phyloP scores from a whole-genome alignment of 1,140 invertebrate genomes.

The Microplitis demolitor region DNA sequence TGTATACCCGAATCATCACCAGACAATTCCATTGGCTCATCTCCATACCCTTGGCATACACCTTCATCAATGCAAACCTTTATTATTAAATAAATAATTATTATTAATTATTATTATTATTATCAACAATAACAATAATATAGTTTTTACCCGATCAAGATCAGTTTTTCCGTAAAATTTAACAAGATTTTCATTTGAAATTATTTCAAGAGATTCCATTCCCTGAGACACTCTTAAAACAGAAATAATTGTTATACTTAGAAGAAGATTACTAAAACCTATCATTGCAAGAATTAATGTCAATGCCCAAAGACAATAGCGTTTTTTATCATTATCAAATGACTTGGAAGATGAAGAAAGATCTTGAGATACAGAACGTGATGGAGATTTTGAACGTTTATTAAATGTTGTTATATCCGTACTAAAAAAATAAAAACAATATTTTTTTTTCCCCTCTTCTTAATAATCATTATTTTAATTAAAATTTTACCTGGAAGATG shows the following conservation, averaged over 20 bases:
- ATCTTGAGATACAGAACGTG: slow-evolving; percentile 16
- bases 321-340: slow-evolving; percentile 38
- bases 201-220: slow-evolving; percentile 84
- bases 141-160: slow-evolving; percentile 66
- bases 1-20: slow-evolving; percentile 68
- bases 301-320: slow-evolving; percentile 54
- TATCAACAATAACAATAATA: background rate
- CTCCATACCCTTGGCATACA: slow-evolving; percentile 70
- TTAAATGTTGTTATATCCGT: too few species aligned
- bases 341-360: slow-evolving; percentile 15
- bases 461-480: too few species aligned
- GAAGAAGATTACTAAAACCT: slow-evolving; percentile 54
- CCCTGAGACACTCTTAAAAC: slow-evolving; percentile 61
- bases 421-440: too few species aligned
- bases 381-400: slow-evolving; percentile 13
- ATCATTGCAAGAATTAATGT: slow-evolving; percentile 51
- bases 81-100: too few species aligned
- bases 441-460: too few species aligned
- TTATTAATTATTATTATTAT: too few species aligned
- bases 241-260: slow-evolving; percentile 54
- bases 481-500: slow-evolving; percentile 32
- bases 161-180: slow-evolving; percentile 84
- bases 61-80: slow-evolving; percentile 51
- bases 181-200: slow-evolving; percentile 74
- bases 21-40: slow-evolving; percentile 72